Evolutionary conservation across 2,888 invertebrate genomes (phyloP), one percentile per base, ranked within the genome.

Genomic region (Acleris sparsana): DNA sequence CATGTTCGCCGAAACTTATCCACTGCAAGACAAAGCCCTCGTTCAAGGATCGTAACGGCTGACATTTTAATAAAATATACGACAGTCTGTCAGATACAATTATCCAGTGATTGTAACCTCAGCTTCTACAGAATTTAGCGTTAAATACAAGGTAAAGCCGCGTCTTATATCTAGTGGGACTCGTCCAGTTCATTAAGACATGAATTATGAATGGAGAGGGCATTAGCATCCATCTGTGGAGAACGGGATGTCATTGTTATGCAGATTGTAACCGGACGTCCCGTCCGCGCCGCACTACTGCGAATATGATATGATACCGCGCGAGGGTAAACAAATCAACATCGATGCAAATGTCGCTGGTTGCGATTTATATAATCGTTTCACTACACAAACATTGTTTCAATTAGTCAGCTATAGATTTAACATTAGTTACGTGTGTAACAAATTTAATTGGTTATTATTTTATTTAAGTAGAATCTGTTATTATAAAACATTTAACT

Each of bases 211-310:
- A 90, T 89, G 80, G 80, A 77, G 77, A 74, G 71, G 80, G 81
- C 85, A 89, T 89, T 90, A 89, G 84, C 87, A 89, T 91, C 89
- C 83, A 89, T 87, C 88, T 88, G 83, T 80, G 85, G 86, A 80
- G 82, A 74, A 84, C 83, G 79, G 82, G 75, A 75, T 79, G 76
- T 81, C 77, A 92, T 92, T 92, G 91, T 92, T 86, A 92, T 92
- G 91, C 89, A 92, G 88, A 92, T 92, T 88, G 84, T 82, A 68
- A 76, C 88, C 90, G 91, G 92, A 90, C 88, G 86, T 81, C 78
- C 80, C 73, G 72, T 65, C 74, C 76, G 73, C 72, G 74, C 46
- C 75, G 73, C 71, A 74, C 74, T 75, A 78, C 80, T 84, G 74
- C 75, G 78, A 83, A 78, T 80, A 78, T 83, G 83, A 78, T 80